A percentile compares a stretch with the other conserved stretches of the same genome.
These are phyloP conservation scores for Trissolcus basalis DNA, from an alignment of 1,140 invertebrate species.

Conservation along the genomic window DNA sequence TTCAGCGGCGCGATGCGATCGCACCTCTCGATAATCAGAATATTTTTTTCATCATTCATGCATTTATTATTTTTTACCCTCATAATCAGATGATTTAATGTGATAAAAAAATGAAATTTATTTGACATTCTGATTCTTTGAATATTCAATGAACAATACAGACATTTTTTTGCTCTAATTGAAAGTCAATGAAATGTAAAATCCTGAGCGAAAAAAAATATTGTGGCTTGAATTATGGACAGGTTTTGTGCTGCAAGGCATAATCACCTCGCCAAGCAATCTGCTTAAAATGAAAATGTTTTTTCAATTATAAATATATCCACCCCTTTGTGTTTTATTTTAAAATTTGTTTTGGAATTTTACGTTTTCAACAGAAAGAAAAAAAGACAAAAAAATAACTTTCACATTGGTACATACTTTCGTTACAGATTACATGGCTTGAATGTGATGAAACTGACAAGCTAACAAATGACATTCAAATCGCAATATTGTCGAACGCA, in stretches of 20 bases:
- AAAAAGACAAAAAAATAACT: too few relatives aligned
- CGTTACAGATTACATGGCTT: background rate
- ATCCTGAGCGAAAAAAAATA: constrained; percentile 3
- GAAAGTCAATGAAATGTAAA: constrained; percentile 47
- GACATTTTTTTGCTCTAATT: constrained; percentile 38
- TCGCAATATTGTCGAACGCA: constrained; percentile 4
- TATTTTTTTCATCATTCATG: constrained; percentile 1
- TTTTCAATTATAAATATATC: too few relatives aligned
- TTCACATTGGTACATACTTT: too few relatives aligned
- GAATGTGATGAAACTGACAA: background rate
- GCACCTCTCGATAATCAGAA: background rate
- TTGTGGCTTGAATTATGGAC: background rate
- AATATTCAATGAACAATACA: constrained; percentile 45
- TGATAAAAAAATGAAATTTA: constrained; percentile 9
- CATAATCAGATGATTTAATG: background rate
- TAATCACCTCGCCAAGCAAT: too few relatives aligned
- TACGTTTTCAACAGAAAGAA: too few relatives aligned
- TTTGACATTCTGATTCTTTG: constrained; percentile 21
- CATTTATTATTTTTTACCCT: constrained; percentile 5
- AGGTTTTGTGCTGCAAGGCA: background rate
- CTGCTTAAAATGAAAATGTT: too few relatives aligned
- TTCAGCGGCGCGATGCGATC: too few relatives aligned
- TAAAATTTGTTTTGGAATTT: too few relatives aligned
- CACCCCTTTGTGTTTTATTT: too few relatives aligned
- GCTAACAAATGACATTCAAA: constrained; percentile 47